Conservation (phyloP, 2,888 invertebrate species). For the Lycaena phlaeas region DNA sequence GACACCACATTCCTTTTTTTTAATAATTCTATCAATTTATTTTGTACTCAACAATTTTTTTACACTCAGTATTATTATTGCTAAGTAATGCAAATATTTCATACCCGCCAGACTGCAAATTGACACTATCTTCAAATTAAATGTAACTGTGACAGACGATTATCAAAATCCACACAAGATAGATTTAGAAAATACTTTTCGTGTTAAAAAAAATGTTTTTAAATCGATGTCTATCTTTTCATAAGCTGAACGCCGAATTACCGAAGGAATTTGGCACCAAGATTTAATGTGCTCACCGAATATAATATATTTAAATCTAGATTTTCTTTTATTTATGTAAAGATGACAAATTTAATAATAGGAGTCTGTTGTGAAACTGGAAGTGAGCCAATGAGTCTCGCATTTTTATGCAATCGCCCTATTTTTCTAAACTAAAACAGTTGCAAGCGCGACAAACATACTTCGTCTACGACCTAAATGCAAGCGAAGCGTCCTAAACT, state of each 20-base stretch:
- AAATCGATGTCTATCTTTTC: not conserved
- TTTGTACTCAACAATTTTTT: no score
- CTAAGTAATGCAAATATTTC: no score
- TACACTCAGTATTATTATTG: no score
- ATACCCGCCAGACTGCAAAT: no score
- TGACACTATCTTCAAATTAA: no score
- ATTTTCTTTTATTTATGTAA: constrained; percentile 17
- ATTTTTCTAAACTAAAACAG: constrained; percentile 65
- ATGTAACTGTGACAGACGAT: not conserved
- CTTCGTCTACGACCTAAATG: constrained; percentile 9
- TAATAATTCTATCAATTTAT: no score
- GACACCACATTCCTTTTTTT: no score
- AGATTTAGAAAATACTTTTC: no score
- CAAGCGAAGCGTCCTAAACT: not conserved
- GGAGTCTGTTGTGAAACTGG: constrained; percentile 55
- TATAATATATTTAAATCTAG: constrained; percentile 4
- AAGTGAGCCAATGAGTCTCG: constrained; percentile 53
- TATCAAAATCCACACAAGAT: no score
- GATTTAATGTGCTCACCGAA: not conserved
- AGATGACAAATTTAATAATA: constrained; percentile 46
- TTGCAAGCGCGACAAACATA: constrained; percentile 52
- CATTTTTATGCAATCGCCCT: constrained; percentile 69
- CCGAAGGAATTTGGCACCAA: constrained; percentile 6
- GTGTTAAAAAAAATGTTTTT: no score
- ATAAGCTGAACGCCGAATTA: not conserved